phyloP scores from a whole-genome alignment of 2,797 vertebrate genomes.

The Phrynocephalus guinanensis region DNA sequence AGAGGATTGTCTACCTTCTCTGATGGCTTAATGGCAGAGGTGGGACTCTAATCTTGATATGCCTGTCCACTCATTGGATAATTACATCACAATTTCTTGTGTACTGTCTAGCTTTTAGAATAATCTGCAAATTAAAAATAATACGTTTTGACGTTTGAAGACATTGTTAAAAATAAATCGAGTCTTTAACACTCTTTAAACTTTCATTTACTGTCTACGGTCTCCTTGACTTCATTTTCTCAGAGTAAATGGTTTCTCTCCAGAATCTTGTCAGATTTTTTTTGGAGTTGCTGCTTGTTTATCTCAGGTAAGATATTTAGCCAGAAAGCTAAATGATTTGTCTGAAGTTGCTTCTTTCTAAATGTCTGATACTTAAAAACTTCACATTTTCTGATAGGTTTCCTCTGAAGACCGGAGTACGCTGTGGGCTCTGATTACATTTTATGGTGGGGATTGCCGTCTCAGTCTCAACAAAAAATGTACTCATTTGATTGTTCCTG shows the following conservation, averaged over 20 bases:
- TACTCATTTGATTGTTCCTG: slow-evolving; percentile 94
- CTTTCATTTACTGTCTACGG: slow-evolving; percentile 40
- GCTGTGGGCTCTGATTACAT: slow-evolving; percentile 95
- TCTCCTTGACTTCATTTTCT: slow-evolving; percentile 78
- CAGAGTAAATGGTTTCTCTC: slow-evolving; percentile 98
- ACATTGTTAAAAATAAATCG: neutral
- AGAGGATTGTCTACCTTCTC: neutral
- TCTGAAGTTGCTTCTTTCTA: slow-evolving; percentile 2
- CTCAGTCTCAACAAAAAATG: slow-evolving; percentile 94
- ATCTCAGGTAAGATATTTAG: slow-evolving; percentile 85
- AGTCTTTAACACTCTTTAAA: slow-evolving; percentile 6
- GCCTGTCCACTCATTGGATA: neutral
- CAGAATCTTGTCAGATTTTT: slow-evolving; percentile 94
- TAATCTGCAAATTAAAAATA: neutral
- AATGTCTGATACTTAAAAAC: slow-evolving; percentile 23
- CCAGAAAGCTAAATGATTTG: neutral
- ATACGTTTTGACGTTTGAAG: neutral
- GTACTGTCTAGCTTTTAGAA: neutral
- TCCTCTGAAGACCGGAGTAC: slow-evolving; percentile 87
- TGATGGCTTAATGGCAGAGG: neutral
- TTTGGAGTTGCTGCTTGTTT: slow-evolving; percentile 95
- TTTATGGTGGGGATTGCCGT: slow-evolving; percentile 94
- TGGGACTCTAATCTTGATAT: neutral
- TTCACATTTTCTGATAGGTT: slow-evolving; percentile 78
- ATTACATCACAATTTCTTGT: neutral